Percentiles rank a stretch among this genome's conserved stretches.
Conservation (phyloP, 2,888 invertebrate species). For the Tiliacea citrago region DNA sequence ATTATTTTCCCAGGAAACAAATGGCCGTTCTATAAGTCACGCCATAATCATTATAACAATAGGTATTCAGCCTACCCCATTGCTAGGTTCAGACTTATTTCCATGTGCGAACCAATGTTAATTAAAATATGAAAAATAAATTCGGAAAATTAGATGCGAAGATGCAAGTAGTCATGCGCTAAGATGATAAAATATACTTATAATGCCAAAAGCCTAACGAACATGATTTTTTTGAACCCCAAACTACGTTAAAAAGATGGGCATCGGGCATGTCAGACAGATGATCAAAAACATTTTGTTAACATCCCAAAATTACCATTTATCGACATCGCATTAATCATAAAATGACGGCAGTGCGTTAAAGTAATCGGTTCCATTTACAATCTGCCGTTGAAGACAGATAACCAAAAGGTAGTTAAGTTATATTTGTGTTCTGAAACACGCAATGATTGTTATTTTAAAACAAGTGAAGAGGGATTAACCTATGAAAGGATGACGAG, state of each 20-base stretch:
- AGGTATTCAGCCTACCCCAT: background rate
- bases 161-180: background rate
- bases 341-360: conserved; percentile 20
- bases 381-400: conserved; percentile 1
- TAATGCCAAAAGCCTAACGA: background rate
- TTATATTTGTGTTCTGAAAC: background rate
- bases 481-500: too few species aligned
- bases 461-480: too few species aligned
- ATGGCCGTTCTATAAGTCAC: background rate
- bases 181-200: background rate
- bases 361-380: conserved; percentile 29
- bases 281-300: conserved; percentile 15
- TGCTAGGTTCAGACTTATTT: background rate
- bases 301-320: conserved; percentile 9
- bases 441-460: conserved; percentile 10
- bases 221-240: background rate
- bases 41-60: background rate
- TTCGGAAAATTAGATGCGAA: background rate
- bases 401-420: background rate
- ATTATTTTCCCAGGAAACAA: background rate
- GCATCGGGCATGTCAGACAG: background rate
- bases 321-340: conserved; percentile 36
- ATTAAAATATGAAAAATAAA: background rate
- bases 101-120: background rate
- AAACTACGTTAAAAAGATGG: background rate